These are phyloP conservation scores for Pangasius larnaudii DNA, from an alignment of 2,797 vertebrate species.

Conservation along the genomic window DNA sequence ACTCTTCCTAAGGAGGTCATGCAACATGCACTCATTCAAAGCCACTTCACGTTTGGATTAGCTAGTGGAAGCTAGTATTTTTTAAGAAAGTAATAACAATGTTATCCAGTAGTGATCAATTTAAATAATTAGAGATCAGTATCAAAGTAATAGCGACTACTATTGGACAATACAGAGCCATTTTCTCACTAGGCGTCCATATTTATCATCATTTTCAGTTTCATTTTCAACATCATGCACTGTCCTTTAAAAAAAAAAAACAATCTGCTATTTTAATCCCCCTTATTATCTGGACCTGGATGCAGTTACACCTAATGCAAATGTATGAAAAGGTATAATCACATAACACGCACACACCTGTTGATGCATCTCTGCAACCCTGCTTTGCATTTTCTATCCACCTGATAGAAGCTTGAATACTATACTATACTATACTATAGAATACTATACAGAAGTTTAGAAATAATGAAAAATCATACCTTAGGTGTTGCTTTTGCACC, in stretches of 20 bases:
- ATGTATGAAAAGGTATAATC: background rate
- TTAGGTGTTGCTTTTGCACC: background rate
- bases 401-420: background rate
- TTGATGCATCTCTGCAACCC: constrained; percentile 16
- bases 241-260: background rate
- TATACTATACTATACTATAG: no score
- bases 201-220: background rate
- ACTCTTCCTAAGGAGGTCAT: no score
- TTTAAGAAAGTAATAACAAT: background rate
- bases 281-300: background rate
- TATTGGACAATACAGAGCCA: background rate
- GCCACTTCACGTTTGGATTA: background rate
- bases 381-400: constrained; percentile 5
- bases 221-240: background rate
- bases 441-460: background rate
- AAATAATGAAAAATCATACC: background rate
- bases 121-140: background rate
- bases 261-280: background rate
- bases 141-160: background rate
- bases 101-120: background rate
- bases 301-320: background rate
- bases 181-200: background rate
- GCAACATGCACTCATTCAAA: background rate
- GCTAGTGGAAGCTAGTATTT: background rate
- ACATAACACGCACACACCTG: constrained; percentile 24